Percentiles rank a stretch among this genome's conserved stretches.
Conservation (phyloP, 1,140 invertebrate genomes). For the Euglossa dilemma region DNA sequence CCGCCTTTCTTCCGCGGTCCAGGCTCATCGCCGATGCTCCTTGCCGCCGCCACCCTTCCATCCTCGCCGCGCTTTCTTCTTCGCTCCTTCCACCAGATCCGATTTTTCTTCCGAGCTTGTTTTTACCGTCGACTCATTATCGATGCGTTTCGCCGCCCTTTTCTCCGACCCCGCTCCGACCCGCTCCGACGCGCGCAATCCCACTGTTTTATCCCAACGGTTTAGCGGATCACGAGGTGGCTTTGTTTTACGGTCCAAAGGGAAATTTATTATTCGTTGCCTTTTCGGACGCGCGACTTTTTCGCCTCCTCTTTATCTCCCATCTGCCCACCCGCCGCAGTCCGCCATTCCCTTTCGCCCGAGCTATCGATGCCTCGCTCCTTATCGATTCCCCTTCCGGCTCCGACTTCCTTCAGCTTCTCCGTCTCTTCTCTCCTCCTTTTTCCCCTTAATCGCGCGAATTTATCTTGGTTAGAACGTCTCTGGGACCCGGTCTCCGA, state of each 20-base stretch:
- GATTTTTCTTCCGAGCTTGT: conserved; percentile 12
- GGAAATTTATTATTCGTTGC: conserved; percentile 40
- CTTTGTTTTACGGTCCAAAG: conserved; percentile 39
- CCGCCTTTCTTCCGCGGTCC: conserved; percentile 14
- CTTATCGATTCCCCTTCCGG: conserved; percentile 35
- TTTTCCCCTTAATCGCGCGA: conserved; percentile 69
- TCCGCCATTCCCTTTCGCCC: not conserved
- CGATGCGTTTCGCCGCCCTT: conserved; percentile 22
- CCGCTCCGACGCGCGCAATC: not conserved
- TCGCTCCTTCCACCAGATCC: not conserved
- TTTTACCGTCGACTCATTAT: conserved; percentile 43
- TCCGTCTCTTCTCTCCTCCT: conserved; percentile 1
- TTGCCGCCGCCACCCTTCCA: not conserved
- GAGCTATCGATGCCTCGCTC: conserved; percentile 28
- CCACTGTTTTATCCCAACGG: conserved; percentile 33
- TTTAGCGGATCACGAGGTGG: conserved; percentile 25
- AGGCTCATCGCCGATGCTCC: conserved; percentile 40
- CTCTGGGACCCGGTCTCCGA: not conserved
- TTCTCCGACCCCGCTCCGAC: not conserved
- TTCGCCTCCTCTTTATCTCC: conserved; percentile 3
- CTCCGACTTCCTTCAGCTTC: not conserved
- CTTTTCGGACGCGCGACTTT: conserved; percentile 18
- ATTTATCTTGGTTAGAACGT: conserved; percentile 72
- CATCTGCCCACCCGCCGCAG: not conserved
- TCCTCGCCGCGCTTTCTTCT: not conserved